Base-by-base conservation (phyloP, 2,888 invertebrate genomes). In the Mycogona germanica region DNA sequence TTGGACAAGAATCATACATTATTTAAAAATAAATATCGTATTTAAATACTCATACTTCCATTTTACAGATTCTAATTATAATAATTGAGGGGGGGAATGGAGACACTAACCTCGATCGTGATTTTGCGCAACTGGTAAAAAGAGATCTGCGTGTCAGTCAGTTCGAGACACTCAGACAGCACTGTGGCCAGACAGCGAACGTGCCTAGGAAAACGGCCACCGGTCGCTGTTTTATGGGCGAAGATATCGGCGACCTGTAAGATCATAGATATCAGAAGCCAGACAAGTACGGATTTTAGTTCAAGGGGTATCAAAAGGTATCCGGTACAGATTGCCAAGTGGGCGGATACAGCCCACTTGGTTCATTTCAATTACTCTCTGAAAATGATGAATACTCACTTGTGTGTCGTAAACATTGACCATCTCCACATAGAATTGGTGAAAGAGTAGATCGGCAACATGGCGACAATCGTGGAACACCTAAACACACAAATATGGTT, bases 161-260 rank as follows among this genome's bases (percentile, higher is more conserved):
- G 17, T 35, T 23, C 6, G 25, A 49, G 26, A 38, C 26, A 49
- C 9, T 21, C 3, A 23, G 32, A n/a, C 14, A 49, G 19, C 35
- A 23, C 23, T 9, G 38, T 38, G 23, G 25, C 23, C 32, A 49
- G 23, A 35, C 38, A 37, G 21, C 49, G 17, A 12, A 49, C 49
- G 19, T 49, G 38, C 14, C 38, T 49, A 4, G 49, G 49, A 2
- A 37, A 37, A 23, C n/a, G 19, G 17, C 49, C 49, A 12, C 14
- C 12, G 38, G n/a, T 17, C 17, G 2, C 21, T 12, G 2, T 2
- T 21, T 38, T 49, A 3, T 12, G n/a, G 17, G 25, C 49, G 37
- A 49, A 37, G 19, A 49, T 28, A 25, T 49, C 49, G 19, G 49
- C 49, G 9, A 49, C 49, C 49, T 49, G n/a, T n/a, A n/a, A n/a